These are phyloP conservation scores for Numenius arquata DNA, from an alignment of 2,113 vertebrate genomes.

Conservation along the genomic window DNA sequence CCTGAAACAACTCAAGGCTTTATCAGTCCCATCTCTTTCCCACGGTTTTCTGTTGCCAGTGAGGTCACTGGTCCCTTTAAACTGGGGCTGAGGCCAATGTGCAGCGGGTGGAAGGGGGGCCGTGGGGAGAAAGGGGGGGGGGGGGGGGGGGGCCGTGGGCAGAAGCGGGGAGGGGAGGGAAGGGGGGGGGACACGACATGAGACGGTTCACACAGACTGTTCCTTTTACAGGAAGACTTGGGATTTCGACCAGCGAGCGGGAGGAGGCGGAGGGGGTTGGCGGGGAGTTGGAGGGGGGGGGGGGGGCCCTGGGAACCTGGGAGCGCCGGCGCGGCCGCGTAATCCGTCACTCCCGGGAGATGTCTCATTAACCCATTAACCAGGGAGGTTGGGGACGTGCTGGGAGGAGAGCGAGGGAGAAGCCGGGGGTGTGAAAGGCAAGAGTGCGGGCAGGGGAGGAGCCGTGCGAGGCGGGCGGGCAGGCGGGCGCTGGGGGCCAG, in stretches of 20 bases:
- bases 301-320: constrained; percentile 31
- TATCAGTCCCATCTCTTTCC: constrained; percentile 71
- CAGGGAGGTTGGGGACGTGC: constrained; percentile 32
- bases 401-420: not conserved
- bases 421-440: constrained; percentile 14
- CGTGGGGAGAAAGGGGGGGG: not conserved
- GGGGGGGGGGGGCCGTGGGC: not conserved
- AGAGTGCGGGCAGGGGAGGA: constrained; percentile 23
- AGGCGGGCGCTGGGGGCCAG: not conserved
- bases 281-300: not conserved
- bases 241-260: constrained; percentile 25
- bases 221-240: constrained; percentile 56
- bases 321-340: constrained; percentile 40
- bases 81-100: constrained; percentile 56
- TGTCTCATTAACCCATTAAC: constrained; percentile 53
- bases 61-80: constrained; percentile 72
- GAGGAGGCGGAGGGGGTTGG: not conserved
- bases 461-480: not conserved
- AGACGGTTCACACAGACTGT: constrained; percentile 21
- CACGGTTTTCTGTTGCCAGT: constrained; percentile 73
- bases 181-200: not conserved
- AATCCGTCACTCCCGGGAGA: constrained; percentile 57
- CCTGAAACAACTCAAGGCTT: constrained; percentile 69
- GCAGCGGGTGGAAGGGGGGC: constrained; percentile 48
- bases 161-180: not conserved